phyloP scores from a whole-genome alignment of 30 jellyfish, hydroid and myxozoan genomes.

The Hydractinia symbiolongicarpus region DNA sequence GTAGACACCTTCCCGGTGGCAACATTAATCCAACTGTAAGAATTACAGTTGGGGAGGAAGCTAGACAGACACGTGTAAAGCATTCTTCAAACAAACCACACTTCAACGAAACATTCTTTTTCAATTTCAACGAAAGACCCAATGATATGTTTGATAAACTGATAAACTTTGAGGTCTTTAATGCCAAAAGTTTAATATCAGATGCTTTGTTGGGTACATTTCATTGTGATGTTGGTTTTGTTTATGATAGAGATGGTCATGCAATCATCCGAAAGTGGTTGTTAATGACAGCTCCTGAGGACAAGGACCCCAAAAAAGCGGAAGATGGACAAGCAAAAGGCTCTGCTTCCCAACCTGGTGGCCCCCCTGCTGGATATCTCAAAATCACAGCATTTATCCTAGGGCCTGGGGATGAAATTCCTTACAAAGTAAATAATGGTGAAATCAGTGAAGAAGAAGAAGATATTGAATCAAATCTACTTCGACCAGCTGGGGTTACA shows the following conservation, averaged over 20 bases:
- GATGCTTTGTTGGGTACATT: slow-evolving; percentile 76
- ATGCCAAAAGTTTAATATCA: slow-evolving; percentile 48
- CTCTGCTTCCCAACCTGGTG: slow-evolving; percentile 9
- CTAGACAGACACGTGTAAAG: slow-evolving; percentile 74
- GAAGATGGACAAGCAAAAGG: slow-evolving; percentile 28
- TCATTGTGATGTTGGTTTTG: slow-evolving; percentile 78
- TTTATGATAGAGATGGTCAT: slow-evolving; percentile 62
- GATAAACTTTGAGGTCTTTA: slow-evolving; percentile 64
- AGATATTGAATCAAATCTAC: slow-evolving; percentile 76
- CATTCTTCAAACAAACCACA: slow-evolving; percentile 74
- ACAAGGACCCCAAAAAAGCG: slow-evolving; percentile 23
- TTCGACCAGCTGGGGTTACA: slow-evolving; percentile 77
- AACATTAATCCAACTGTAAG: slow-evolving; percentile 71
- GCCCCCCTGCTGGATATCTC: slow-evolving; percentile 59
- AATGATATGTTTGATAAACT: slow-evolving; percentile 68
- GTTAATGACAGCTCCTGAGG: slow-evolving; percentile 76
- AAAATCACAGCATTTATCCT: slow-evolving; percentile 77
- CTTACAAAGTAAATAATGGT: slow-evolving; percentile 29
- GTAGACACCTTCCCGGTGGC: slow-evolving; percentile 81
- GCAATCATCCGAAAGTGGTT: slow-evolving; percentile 87
- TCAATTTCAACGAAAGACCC: slow-evolving; percentile 78
- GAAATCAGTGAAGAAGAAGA: slow-evolving; percentile 50
- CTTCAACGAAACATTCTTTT: slow-evolving; percentile 78
- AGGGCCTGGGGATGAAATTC: slow-evolving; percentile 94
- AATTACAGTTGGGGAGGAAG: slow-evolving; percentile 58